A percentile compares a stretch with the other conserved stretches of the same genome.
These are phyloP conservation scores for Carollia perspicillata DNA, from an alignment of 2,113 vertebrate genomes.

Conservation along the genomic window DNA sequence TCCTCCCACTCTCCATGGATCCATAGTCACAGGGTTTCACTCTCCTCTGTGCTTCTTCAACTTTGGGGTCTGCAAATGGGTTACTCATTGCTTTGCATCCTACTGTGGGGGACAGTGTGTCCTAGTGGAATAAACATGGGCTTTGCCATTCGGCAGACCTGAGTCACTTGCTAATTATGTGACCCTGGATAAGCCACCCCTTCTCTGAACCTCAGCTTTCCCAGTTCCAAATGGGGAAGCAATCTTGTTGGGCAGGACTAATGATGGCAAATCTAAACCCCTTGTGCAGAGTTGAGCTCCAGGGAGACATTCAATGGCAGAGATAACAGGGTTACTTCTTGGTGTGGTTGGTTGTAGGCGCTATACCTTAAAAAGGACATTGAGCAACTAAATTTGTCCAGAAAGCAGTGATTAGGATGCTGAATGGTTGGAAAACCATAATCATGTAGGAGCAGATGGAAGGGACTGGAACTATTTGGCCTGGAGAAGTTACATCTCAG, in stretches of 20 bases:
- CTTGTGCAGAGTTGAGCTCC: no score
- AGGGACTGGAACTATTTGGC: not conserved
- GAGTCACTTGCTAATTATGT: not conserved
- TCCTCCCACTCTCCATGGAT: not conserved
- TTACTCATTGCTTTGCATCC: not conserved
- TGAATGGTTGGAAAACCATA: not conserved
- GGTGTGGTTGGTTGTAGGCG: not conserved
- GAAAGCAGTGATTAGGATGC: not conserved
- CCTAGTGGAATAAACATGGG: fast-evolving
- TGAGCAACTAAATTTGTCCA: not conserved
- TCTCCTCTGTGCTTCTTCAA: not conserved
- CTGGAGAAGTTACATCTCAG: not conserved
- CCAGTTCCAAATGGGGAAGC: not conserved
- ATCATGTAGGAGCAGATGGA: not conserved
- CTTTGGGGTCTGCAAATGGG: not conserved
- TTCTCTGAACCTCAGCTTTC: not conserved
- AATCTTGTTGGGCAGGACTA: not conserved
- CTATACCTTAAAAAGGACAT: not conserved
- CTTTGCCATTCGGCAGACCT: not conserved
- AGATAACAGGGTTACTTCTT: not conserved
- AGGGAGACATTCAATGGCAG: not conserved
- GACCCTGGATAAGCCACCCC: not conserved
- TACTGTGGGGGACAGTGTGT: not conserved
- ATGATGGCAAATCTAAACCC: not conserved
- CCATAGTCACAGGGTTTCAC: not conserved